Conservation (phyloP, 1,140 invertebrate genomes). For the Cardiocondyla obscurior region DNA sequence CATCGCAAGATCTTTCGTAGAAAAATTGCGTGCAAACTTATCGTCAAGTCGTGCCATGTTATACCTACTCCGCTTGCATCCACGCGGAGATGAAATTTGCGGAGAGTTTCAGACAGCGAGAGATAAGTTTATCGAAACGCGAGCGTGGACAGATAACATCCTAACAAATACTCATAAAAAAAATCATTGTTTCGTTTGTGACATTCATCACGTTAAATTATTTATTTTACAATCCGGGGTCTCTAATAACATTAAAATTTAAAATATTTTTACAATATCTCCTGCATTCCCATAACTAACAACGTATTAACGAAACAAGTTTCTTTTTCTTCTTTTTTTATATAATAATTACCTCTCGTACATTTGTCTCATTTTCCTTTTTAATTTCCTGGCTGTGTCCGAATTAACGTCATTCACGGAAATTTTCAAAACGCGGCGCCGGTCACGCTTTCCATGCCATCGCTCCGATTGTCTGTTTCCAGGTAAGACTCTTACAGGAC, state of each 20-base stretch:
- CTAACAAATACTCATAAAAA: no score
- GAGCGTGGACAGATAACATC: background rate
- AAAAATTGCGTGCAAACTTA: slow-evolving; percentile 36
- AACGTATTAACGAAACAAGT: background rate
- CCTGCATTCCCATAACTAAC: background rate
- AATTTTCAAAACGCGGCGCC: background rate
- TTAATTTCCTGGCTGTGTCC: background rate
- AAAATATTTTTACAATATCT: background rate
- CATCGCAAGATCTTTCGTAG: background rate
- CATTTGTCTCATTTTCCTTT: background rate
- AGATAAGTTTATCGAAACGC: slow-evolving; percentile 20
- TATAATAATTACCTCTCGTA: background rate
- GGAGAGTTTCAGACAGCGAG: background rate
- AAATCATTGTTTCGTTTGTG: background rate
- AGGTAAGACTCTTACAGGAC: background rate
- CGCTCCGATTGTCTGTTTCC: background rate
- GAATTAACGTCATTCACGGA: background rate
- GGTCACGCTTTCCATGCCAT: slow-evolving; percentile 38
- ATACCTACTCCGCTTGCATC: background rate
- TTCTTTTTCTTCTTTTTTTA: background rate
- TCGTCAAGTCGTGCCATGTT: slow-evolving; percentile 21
- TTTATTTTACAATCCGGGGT: background rate
- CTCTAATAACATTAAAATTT: background rate
- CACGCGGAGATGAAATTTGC: slow-evolving; percentile 15
- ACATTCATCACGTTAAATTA: background rate